Evolutionary conservation across 2,113 vertebrate species (phyloP), one percentile per base, ranked within the genome.

Genomic region (Amazona vittata): DNA sequence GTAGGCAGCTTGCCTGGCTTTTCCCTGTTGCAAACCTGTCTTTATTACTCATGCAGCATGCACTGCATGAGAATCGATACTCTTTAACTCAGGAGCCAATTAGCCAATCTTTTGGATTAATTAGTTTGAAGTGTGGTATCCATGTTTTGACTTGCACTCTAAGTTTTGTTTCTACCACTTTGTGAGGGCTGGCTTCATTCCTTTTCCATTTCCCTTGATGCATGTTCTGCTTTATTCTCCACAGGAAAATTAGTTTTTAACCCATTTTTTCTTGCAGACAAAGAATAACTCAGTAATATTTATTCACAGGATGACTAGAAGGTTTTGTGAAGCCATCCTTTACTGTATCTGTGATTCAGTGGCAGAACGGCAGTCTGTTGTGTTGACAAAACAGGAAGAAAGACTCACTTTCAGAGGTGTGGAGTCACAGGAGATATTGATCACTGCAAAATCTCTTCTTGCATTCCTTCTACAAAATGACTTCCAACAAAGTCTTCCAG

Each of bases 181-280:
- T 65, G 5, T 31, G 15, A 11, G 10, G 15, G 7, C 0, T 2
- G 15, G 24, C 29, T 90, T 67, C 15, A 89, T 84, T 69, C 8
- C 4, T 69, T 65, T 92, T 69, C 39, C 12, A 29, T 49, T 90
- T 84, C 82, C 82, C 68, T 95, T 53, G 60, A 17, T 84, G 20
- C 11, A 64, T 11, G 11, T 84, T 62, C 57, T 62, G 24, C 62
- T 81, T 86, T 83, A 13, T 53, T 69, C 15, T 86, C 89, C 63
- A 8, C 3, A 24, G 78, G 82, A 68, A 94, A 95, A 95, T 95
- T 73, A 94, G 28, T 86, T 93, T 88, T 73, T 33, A 65, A 19
- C 37, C 68, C 65, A 67, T 3, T 74, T 53, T 83, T 77, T 76
- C 19, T 44, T 6, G 5, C 37, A 88, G 85, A 68, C 41, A 60